These are phyloP conservation scores for Phataginus tricuspis DNA, from an alignment of 2,797 vertebrate genomes.

Conservation along the genomic window DNA sequence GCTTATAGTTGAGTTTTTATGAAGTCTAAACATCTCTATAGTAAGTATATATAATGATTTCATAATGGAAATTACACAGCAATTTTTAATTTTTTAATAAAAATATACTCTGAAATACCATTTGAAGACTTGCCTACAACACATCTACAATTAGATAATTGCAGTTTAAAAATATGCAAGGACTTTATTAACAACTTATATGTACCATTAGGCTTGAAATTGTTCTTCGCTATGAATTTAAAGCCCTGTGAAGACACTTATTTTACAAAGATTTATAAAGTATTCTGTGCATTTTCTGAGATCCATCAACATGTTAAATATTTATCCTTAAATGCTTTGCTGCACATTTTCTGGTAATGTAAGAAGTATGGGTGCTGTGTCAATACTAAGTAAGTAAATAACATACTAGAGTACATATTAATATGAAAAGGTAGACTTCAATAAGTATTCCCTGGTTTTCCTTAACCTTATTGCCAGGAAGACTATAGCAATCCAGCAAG, in stretches of 20 bases:
- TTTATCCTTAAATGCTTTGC: not conserved
- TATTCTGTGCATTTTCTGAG: not conserved
- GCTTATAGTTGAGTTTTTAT: slow-evolving; percentile 1
- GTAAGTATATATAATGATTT: not conserved
- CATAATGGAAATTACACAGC: not conserved
- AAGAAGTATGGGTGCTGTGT: not conserved
- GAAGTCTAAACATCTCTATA: slow-evolving; percentile 3
- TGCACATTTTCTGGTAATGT: not conserved
- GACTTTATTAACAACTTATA: slow-evolving; percentile 33
- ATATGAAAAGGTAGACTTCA: not conserved
- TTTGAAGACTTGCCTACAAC: slow-evolving; percentile 9
- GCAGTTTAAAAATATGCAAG: slow-evolving; percentile 8
- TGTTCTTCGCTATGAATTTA: slow-evolving; percentile 57
- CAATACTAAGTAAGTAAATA: slow-evolving; percentile 9
- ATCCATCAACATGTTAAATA: slow-evolving; percentile 14
- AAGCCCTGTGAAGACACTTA: slow-evolving; percentile 27
- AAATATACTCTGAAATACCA: slow-evolving; percentile 48
- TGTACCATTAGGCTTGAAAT: slow-evolving; percentile 11
- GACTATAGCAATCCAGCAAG: not conserved
- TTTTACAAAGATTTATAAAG: slow-evolving; percentile 52
- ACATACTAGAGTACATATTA: slow-evolving; percentile 8
- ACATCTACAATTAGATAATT: not conserved
- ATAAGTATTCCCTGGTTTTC: slow-evolving; percentile 25
- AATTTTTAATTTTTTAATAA: slow-evolving; percentile 55
- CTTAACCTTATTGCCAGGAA: slow-evolving; percentile 10